Evolutionary conservation across 2,113 vertebrate genomes (phyloP), one percentile per base, ranked within the genome.

Genomic region (Calonectris borealis): DNA sequence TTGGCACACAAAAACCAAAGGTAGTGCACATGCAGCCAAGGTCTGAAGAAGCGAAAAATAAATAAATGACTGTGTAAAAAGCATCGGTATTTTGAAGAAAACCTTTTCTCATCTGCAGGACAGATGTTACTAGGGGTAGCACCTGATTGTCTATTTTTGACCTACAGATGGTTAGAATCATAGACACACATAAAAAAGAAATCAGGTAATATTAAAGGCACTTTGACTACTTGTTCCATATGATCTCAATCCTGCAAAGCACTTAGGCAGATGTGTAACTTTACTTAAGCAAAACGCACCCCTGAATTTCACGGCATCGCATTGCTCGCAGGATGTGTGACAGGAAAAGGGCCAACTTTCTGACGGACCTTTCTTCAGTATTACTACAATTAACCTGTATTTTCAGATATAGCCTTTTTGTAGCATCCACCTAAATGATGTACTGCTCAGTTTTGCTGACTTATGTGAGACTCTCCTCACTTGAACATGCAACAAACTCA

Each of bases 151-250:
- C 91, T 96, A 31, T 85, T 96, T 96, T 87, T 95, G 97, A 96
- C 91, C 94, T 96, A 70, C 93, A 97, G 91, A 91, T 91, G 96
- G 78, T 96, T 83, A 68, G 82, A 94, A 96, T 95, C 91, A 87
- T 5, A 80, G 80, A 20, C 81, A 84, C 65, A 42, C 83, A 93
- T 92, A 95, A 96, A 96, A 95, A 88, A 95, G 86, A 69, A 94
- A 95, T 93, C 95, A 93, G 89, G 81, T 89, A 95, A 95, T 95
- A 97, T 95, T 92, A 94, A 95, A 97, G 77, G 91, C 78, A 94
- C 71, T 97, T 97, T 94, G 94, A 95, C 94, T 95, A 95, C 94
- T 95, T 94, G 91, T 92, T 95, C 93, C 91, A 89, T 95, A 91
- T 88, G 91, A 94, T 83, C 62, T 73, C 49, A 83, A 60, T 86